These are phyloP conservation scores for Enteromius mattozi DNA, from an alignment of 2,797 vertebrate genomes.

Conservation along the genomic window DNA sequence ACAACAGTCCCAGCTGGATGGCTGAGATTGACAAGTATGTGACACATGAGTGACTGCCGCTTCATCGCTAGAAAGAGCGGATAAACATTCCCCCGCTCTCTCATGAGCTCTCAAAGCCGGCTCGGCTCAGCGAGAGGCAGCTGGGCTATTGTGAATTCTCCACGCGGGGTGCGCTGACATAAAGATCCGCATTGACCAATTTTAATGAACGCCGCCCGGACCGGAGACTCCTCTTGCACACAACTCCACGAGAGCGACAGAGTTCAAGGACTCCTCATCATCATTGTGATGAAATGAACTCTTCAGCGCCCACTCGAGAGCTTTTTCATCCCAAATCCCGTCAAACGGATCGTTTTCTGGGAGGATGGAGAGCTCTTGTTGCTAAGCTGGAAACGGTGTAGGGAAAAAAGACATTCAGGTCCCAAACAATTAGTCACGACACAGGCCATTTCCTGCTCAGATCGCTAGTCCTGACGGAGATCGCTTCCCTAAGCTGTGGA, in stretches of 20 bases:
- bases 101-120: slow-evolving; percentile 13
- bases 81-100: slow-evolving; percentile 27
- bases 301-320: slow-evolving; percentile 46
- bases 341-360: slow-evolving; percentile 53
- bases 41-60: slow-evolving; percentile 38
- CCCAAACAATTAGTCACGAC: slow-evolving; percentile 77
- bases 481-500: slow-evolving; percentile 60
- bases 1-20: slow-evolving; percentile 17
- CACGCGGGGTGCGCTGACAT: slow-evolving; percentile 3
- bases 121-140: neutral
- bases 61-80: neutral
- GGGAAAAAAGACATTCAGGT: slow-evolving; percentile 70
- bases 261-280: slow-evolving; percentile 60
- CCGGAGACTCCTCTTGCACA: slow-evolving; percentile 27
- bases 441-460: slow-evolving; percentile 56
- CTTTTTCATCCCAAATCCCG: slow-evolving; percentile 50
- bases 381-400: slow-evolving; percentile 33
- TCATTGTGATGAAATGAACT: slow-evolving; percentile 57
- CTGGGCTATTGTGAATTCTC: slow-evolving; percentile 46
- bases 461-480: slow-evolving; percentile 68
- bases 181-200: slow-evolving; percentile 32
- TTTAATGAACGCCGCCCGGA: slow-evolving; percentile 46
- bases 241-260: slow-evolving; percentile 26
- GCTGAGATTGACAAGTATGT: slow-evolving; percentile 14
- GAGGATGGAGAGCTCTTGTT: slow-evolving; percentile 46